Evolutionary conservation across 1,140 invertebrate genomes (phyloP), one percentile per base, ranked within the genome.

Genomic region (Drosophila sulfurigaster): DNA sequence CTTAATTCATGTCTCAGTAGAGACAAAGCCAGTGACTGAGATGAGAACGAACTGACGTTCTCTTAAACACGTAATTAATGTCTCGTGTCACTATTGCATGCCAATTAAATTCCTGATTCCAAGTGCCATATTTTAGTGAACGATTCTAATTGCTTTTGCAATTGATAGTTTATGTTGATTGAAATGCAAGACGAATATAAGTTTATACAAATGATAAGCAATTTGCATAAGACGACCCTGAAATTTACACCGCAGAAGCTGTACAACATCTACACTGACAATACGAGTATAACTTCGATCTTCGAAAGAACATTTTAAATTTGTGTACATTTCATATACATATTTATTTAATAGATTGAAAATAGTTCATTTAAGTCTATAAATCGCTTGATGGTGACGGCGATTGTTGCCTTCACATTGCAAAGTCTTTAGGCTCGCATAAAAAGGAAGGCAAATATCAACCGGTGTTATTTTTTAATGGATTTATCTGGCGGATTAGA

Each of bases 21-120:
- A 20, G 20, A 3, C 20, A 20, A 20, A 20, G 20, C 1, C 2
- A 20, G 20, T 20, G 20, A 20, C 20, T 65, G 35, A 73, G 57
- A 51, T 15, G 20, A 5, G 8, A 43, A 59, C 25, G 49, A 13
- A 30, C 20, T 13, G 46, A 13, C 13, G 58, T 75, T 77, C 67
- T 72, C 75, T 73, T 76, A 68, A 87, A 87, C 76, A 71, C 56
- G 82, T 77, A 87, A 87, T 87, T 77, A 88, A 79, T 77, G 72
- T 75, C 82, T 48, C 72, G 71, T 82, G 71, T 83, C 81, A 74
- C 85, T 43, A 43, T 43, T 75, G 78, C 74, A 75, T 70, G 60
- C 52, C 65, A 78, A 83, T 85, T 74, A 77, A 57, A 78, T 83
- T 76, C 46, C 81, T 41, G 8, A 71, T 52, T 38, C 13, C 30